These are phyloP conservation scores for Lottia scabra DNA, from an alignment of 2,888 invertebrate genomes.

Conservation along the genomic window DNA sequence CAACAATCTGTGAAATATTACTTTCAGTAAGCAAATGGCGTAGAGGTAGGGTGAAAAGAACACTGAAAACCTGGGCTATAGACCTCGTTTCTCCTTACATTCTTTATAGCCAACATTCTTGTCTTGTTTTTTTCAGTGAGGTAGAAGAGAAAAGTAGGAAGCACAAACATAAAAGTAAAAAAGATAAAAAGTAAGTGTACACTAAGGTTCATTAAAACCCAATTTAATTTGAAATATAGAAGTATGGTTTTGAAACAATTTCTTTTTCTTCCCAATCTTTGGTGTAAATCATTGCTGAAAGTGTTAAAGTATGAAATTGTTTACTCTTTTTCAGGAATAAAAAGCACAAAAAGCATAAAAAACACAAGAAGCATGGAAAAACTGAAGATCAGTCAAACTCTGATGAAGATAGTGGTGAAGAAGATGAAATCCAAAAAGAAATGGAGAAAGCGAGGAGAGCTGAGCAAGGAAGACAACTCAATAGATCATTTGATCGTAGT, in stretches of 20 bases:
- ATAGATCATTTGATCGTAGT: constrained; percentile 7
- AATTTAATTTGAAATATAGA: too few relatives aligned
- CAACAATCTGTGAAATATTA: too few relatives aligned
- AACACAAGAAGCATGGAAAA: constrained; percentile 8
- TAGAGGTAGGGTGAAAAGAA: too few relatives aligned
- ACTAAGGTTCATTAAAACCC: too few relatives aligned
- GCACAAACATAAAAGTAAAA: constrained; percentile 19
- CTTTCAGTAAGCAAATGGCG: too few relatives aligned
- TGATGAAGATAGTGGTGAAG: not conserved
- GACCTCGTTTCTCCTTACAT: too few relatives aligned
- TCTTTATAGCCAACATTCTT: too few relatives aligned
- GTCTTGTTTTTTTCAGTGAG: constrained; percentile 11
- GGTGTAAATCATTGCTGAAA: too few relatives aligned
- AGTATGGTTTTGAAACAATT: too few relatives aligned
- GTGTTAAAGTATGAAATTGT: too few relatives aligned
- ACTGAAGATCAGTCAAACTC: constrained; percentile 10
- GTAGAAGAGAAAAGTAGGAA: constrained; percentile 21
- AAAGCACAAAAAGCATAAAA: constrained; percentile 10
- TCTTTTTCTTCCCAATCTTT: too few relatives aligned
- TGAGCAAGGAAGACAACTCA: not conserved
- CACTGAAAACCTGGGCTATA: too few relatives aligned
- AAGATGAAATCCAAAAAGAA: constrained; percentile 8
- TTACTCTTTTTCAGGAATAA: not conserved
- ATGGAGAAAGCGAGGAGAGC: constrained; percentile 14
- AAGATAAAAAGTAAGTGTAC: constrained; percentile 7